Conservation (phyloP, 1,140 invertebrate genomes). For the Diorhabda carinulata region DNA sequence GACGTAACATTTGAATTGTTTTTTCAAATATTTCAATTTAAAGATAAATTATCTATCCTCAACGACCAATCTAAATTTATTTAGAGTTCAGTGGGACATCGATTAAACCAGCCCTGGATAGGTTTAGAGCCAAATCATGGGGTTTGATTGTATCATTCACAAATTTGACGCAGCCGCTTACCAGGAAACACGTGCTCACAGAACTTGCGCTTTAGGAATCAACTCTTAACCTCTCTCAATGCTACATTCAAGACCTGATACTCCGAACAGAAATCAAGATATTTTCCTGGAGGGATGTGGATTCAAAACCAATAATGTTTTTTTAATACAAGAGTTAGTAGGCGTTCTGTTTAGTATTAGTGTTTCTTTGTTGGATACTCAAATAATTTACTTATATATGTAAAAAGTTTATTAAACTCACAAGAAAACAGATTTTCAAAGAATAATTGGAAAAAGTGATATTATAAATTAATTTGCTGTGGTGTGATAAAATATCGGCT, state of each 20-base stretch:
- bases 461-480: too few relatives aligned
- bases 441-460: too few relatives aligned
- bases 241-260: not conserved
- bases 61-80: too few relatives aligned
- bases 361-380: not conserved
- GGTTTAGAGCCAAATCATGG: conserved; percentile 13
- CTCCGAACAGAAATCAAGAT: not conserved
- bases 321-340: not conserved
- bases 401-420: too few relatives aligned
- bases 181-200: conserved; percentile 13
- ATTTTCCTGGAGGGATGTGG: not conserved
- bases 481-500: too few relatives aligned
- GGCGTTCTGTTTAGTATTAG: not conserved
- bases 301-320: not conserved
- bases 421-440: too few relatives aligned
- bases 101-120: conserved; percentile 9
- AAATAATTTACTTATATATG: not conserved
- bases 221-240: conserved; percentile 12
- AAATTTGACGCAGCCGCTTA: conserved; percentile 15
- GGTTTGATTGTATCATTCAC: conserved; percentile 16
- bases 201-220: conserved; percentile 10
- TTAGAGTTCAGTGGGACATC: not conserved
- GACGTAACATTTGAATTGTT: too few relatives aligned
- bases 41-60: too few relatives aligned
- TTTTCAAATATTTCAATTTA: too few relatives aligned